Conservation (phyloP, 2,797 vertebrate genomes). For the Chrysocyon brachyurus region DNA sequence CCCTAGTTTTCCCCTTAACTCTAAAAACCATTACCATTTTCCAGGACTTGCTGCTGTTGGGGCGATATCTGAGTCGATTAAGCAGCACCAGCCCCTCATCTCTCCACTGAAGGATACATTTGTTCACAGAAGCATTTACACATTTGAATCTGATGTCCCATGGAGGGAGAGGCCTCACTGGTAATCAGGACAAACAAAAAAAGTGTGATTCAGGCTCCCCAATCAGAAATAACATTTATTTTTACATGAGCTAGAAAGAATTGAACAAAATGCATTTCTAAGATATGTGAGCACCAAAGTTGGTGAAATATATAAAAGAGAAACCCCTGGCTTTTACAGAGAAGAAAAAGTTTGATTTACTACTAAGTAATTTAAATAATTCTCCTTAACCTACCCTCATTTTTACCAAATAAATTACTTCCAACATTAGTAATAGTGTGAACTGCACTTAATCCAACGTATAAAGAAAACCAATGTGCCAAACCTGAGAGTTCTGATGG, state of each 20-base stretch:
- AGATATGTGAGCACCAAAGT: background rate
- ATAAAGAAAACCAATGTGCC: background rate
- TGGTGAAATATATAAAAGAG: background rate
- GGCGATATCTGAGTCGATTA: constrained; percentile 89
- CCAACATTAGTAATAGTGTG: background rate
- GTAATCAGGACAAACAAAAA: constrained; percentile 62
- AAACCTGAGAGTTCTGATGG: background rate
- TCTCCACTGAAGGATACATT: constrained; percentile 87
- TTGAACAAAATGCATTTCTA: constrained; percentile 42
- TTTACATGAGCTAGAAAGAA: background rate
- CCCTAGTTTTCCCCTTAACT: background rate
- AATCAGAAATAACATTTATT: background rate
- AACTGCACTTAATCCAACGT: background rate
- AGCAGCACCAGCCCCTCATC: constrained; percentile 56
- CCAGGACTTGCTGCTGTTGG: constrained; percentile 75
- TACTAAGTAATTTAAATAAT: constrained; percentile 44
- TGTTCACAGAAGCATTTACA: constrained; percentile 84
- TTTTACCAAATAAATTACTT: constrained; percentile 13
- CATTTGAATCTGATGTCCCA: constrained; percentile 82
- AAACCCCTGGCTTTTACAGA: background rate
- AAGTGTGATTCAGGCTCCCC: background rate
- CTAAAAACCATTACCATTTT: constrained; percentile 81
- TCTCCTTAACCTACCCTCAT: background rate
- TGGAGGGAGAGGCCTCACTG: constrained; percentile 92
- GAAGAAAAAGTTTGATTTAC: background rate